Percentiles rank a stretch among this genome's conserved stretches.
phyloP scores from a whole-genome alignment of 1,140 invertebrate species.

The Solen grandis region DNA sequence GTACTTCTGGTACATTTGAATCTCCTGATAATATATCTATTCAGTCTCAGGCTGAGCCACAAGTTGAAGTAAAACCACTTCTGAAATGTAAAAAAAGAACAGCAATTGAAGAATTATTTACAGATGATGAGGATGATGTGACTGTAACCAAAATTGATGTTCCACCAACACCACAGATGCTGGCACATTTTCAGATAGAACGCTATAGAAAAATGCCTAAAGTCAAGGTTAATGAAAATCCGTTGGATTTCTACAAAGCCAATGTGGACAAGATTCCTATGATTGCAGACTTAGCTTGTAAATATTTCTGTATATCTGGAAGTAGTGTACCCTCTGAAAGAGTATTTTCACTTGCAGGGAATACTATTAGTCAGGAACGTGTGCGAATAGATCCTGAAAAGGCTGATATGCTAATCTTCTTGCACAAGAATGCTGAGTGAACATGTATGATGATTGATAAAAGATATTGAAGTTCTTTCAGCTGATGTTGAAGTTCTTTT shows the following conservation, averaged over 20 bases:
- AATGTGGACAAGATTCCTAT: conserved; percentile 8
- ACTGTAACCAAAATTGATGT: conserved; percentile 4
- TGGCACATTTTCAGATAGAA: not conserved
- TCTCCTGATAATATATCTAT: too few relatives aligned
- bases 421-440: too few relatives aligned
- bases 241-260: conserved; percentile 2
- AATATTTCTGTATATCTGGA: conserved; percentile 21
- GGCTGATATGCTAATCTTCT: too few relatives aligned
- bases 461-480: too few relatives aligned
- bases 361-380: conserved; percentile 26
- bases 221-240: conserved; percentile 2
- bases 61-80: not conserved
- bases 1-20: conserved; percentile 2
- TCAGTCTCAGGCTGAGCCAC: conserved; percentile 1
- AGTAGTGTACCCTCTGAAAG: not conserved
- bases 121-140: conserved; percentile 21
- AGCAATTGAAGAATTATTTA: conserved; percentile 20
- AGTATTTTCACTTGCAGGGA: too few relatives aligned
- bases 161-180: not conserved
- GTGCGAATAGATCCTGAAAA: conserved; percentile 2
- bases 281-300: conserved; percentile 8
- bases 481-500: too few relatives aligned
- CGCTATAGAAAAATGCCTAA: conserved; percentile 11
- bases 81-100: conserved; percentile 14
- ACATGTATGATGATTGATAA: conserved; percentile 18